These are phyloP conservation scores for Pseudeuparius sepicola DNA, from an alignment of 2,888 invertebrate species.

Conservation along the genomic window DNA sequence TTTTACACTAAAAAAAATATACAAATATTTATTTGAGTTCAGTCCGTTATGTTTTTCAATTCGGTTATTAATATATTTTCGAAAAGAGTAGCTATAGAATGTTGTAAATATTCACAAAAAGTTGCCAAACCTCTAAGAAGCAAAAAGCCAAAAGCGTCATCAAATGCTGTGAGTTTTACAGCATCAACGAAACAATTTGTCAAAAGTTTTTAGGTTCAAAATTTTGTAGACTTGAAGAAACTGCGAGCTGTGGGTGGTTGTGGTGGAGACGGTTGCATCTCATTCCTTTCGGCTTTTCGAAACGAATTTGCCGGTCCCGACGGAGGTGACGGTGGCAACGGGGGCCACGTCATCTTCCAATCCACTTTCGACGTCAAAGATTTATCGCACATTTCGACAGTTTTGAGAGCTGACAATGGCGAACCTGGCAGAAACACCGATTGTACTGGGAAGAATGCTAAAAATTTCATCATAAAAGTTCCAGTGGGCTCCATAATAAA, in stretches of 20 bases:
- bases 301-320: slow-evolving; percentile 91
- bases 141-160: slow-evolving; percentile 40
- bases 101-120: slow-evolving; percentile 26
- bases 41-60: no score
- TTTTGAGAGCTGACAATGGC: slow-evolving; percentile 58
- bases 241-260: slow-evolving; percentile 68
- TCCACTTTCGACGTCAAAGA: slow-evolving; percentile 59
- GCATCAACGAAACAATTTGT: not conserved
- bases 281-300: slow-evolving; percentile 70
- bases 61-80: no score
- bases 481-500: slow-evolving; percentile 75
- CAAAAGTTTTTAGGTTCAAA: slow-evolving; percentile 27
- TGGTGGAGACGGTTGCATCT: slow-evolving; percentile 89
- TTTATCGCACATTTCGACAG: slow-evolving; percentile 52
- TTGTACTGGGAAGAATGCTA: slow-evolving; percentile 73
- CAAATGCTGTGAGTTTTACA: slow-evolving; percentile 34
- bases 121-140: slow-evolving; percentile 38
- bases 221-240: slow-evolving; percentile 61
- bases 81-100: slow-evolving; percentile 4
- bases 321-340: slow-evolving; percentile 94
- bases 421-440: slow-evolving; percentile 62
- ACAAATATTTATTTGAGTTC: no score
- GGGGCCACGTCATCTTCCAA: slow-evolving; percentile 86
- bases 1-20: no score
- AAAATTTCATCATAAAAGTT: slow-evolving; percentile 61